Base-by-base conservation (phyloP, 2,113 vertebrate genomes). In the Geococcyx californianus region DNA sequence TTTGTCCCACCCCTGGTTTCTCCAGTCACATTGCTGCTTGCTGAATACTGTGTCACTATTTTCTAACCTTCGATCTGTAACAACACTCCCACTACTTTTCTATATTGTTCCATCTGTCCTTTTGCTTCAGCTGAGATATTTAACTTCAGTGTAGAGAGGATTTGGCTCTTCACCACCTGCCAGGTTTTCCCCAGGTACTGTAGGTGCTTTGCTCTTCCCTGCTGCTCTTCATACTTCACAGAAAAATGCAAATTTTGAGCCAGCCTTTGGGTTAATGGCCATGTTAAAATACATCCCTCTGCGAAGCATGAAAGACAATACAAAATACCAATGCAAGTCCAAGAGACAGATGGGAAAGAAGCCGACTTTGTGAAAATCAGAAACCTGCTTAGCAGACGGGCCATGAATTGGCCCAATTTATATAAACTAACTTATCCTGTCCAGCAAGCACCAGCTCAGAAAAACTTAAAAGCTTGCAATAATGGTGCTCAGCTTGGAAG, bases 221-320 rank as follows among this genome's bases (percentile, higher is more conserved):
- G 42, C 42, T 82, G 72, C 58, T 93, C 73, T 91, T 76, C 90
- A 49, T 64, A 78, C 94, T 83, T 78, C 87, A 51, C 42, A 87
- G 58, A 76, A 77, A 28, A 91, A 31, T 6, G 7, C n/a, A 45
- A 4, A 24, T 87, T 88, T 77, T 40, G 16, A 90, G 69, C 10
- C 54, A 89, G 72, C 25, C 13, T 81, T 85, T 81, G 42, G 62
- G 56, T 85, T 93, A 69, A 70, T 88, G 67, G 38, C 36, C 52
- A 17, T 4, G 33, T 68, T 90, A 29, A 44, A 91, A 89, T 77
- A 33, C 0, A 0, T 64, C 73, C 16, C 42, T 59, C 40, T 80
- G 63, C 81, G 60, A 90, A 95, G 59, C 67, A 49, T 75, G 77
- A 89, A 94, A 86, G 94, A 80, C 89, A 93, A 25, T 3, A 33